These are phyloP conservation scores for Osmerus mordax DNA, from an alignment of 2,113 vertebrate species.

Conservation along the genomic window DNA sequence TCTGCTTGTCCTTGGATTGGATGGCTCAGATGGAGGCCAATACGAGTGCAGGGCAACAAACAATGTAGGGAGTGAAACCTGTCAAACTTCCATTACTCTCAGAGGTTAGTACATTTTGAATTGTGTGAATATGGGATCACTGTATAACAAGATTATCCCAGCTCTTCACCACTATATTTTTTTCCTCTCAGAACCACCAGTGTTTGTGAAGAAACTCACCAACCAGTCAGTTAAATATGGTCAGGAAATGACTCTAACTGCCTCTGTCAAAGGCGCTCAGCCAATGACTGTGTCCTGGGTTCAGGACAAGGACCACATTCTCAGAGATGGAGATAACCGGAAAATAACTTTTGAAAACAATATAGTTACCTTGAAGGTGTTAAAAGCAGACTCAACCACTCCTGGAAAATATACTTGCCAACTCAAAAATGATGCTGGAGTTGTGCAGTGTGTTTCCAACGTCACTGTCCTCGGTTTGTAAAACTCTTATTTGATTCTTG, in stretches of 20 bases:
- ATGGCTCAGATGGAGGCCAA: slow-evolving; percentile 82
- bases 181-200: slow-evolving; percentile 82
- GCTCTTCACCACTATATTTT: slow-evolving; percentile 64
- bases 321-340: slow-evolving; percentile 88
- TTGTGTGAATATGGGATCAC: background rate
- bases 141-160: background rate
- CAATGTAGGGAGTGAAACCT: slow-evolving; percentile 82
- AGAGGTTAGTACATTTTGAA: slow-evolving; percentile 80
- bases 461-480: slow-evolving; percentile 89
- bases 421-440: slow-evolving; percentile 86
- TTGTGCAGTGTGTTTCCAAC: slow-evolving; percentile 81
- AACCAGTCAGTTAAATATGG: slow-evolving; percentile 79
- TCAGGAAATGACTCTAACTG: slow-evolving; percentile 80
- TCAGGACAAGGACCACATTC: slow-evolving; percentile 88
- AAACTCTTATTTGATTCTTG: background rate
- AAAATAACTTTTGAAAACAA: slow-evolving; percentile 84
- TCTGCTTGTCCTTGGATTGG: slow-evolving; percentile 81
- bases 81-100: slow-evolving; percentile 75
- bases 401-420: slow-evolving; percentile 89
- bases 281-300: slow-evolving; percentile 89
- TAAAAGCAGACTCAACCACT: slow-evolving; percentile 70
- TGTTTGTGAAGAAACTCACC: slow-evolving; percentile 83
- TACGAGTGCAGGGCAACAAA: slow-evolving; percentile 91
- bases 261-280: slow-evolving; percentile 83
- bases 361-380: slow-evolving; percentile 77